Evolutionary conservation across 2,797 vertebrate species (phyloP), one percentile per base, ranked within the genome.

Genomic region (Gallinago nigripennis): DNA sequence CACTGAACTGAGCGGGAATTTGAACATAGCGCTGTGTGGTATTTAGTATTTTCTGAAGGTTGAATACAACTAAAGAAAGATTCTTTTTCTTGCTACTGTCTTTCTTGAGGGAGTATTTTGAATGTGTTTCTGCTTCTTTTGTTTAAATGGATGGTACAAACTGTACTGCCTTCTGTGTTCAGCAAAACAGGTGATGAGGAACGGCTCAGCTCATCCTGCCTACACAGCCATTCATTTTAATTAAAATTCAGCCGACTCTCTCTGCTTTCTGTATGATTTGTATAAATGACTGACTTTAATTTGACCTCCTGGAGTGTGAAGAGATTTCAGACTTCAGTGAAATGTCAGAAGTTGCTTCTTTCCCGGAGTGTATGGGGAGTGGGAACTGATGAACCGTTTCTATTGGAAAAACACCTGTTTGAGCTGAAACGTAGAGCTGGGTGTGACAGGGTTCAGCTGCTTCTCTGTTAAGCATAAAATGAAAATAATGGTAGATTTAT

Each of bases 271-370:
- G 23, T 95, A 66, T 72, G 81, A 90, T 93, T 93, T 87, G 79
- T 91, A 72, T 88, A 91, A 96, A 93, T 96, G 95, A 82, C 68
- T 93, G 95, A 92, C 95, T 97, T 96, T 86, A 95, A 92, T 95
- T 82, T 95, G 93, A 94, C 95, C 95, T 94, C 93, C 91, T 92
- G 86, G 76, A 92, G 84, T 76, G 88, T 81, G 90, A 93, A 91
- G 75, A n/a, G 58, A 73, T 94, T 94, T 90, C 90, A 95, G 93
- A 54, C 77, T 92, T 82, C 65, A 75, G 88, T 46, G 73, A 57
- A 82, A 56, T 10, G 24, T 33, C 84, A 0, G 20, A 56, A 77
- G 82, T 72, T 50, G 83, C 81, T 77, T 69, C 68, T 81, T 71
- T 79, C 9, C 58, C 70, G 72, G 53, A 28, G 58, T 28, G 66